These are phyloP conservation scores for Callorhinus ursinus DNA, from an alignment of 2,113 vertebrate genomes.

Conservation along the genomic window DNA sequence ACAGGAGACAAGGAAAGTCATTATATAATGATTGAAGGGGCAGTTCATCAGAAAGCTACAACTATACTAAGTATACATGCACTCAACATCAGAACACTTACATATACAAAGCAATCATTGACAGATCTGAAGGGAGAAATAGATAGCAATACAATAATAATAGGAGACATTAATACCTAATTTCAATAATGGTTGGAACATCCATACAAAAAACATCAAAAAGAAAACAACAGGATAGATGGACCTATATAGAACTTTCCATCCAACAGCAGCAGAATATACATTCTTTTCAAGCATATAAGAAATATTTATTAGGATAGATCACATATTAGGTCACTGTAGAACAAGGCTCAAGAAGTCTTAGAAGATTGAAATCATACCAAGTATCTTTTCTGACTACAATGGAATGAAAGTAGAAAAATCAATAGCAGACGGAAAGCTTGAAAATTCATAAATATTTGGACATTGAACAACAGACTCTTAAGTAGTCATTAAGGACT, in stretches of 20 bases:
- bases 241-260: too few relatives aligned
- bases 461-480: neutral
- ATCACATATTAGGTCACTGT: neutral
- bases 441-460: neutral
- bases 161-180: too few relatives aligned
- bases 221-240: too few relatives aligned
- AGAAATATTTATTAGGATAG: neutral
- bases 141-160: too few relatives aligned
- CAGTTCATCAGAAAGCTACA: neutral
- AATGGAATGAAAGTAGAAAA: too few relatives aligned
- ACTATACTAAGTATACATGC: neutral
- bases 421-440: neutral
- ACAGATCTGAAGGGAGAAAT: too few relatives aligned
- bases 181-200: too few relatives aligned
- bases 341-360: neutral
- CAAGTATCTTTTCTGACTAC: neutral
- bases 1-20: neutral
- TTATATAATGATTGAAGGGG: neutral
- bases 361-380: neutral
- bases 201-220: too few relatives aligned
- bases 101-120: neutral
- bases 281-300: neutral
- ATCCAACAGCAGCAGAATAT: neutral
- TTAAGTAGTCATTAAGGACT: neutral
- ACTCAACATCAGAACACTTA: neutral